These are phyloP conservation scores for Lacerta viridis DNA, from an alignment of 2,797 vertebrate genomes.

Conservation along the genomic window DNA sequence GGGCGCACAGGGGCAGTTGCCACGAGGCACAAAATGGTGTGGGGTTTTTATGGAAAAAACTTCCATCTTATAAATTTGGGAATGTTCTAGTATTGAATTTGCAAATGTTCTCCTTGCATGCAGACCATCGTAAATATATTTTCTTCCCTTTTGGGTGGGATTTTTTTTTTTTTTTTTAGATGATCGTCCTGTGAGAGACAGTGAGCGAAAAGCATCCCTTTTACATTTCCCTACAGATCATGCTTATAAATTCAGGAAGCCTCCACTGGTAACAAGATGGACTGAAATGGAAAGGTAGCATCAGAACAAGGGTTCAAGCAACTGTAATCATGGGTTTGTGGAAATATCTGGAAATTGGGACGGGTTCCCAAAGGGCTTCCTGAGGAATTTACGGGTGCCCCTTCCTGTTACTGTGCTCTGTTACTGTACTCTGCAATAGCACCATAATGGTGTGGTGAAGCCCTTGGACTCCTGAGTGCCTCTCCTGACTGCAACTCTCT, in stretches of 20 bases:
- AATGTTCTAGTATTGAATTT: not conserved
- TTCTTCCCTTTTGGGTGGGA: not conserved
- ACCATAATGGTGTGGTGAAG: not conserved
- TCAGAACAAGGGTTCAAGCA: not conserved
- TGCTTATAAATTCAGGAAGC: slow-evolving; percentile 63
- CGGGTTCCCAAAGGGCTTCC: not conserved
- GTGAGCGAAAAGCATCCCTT: slow-evolving; percentile 81
- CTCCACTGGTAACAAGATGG: slow-evolving; percentile 38
- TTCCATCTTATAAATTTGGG: not conserved
- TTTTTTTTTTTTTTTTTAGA: slow-evolving; percentile 70
- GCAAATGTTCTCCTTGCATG: not conserved
- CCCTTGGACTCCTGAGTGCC: not conserved
- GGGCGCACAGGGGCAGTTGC: too few species aligned
- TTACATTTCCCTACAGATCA: slow-evolving; percentile 82
- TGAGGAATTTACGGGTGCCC: not conserved
- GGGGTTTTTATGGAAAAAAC: too few species aligned
- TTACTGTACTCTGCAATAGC: not conserved
- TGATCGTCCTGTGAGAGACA: slow-evolving; percentile 81
- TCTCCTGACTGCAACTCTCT: not conserved
- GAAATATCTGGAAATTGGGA: slow-evolving; percentile 1
- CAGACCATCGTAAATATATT: not conserved
- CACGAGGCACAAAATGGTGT: too few species aligned
- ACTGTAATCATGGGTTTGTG: not conserved
- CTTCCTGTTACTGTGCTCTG: too few species aligned
- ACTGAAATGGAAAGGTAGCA: slow-evolving; percentile 52